Conservation (phyloP, 2,113 vertebrate genomes). For the Plectropomus leopardus region DNA sequence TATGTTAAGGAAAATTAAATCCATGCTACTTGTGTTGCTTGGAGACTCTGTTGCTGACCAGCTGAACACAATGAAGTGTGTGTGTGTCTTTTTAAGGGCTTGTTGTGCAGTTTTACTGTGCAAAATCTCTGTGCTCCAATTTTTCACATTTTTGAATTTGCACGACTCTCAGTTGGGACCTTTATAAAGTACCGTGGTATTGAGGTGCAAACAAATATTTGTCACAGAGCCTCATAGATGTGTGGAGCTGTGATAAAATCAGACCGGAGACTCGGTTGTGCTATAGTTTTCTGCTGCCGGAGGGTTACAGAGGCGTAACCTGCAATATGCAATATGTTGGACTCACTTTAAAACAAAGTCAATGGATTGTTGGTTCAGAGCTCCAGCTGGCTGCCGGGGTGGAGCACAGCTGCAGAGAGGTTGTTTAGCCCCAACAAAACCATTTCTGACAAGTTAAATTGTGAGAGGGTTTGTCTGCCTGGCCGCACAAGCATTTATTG, state of each 20-base stretch:
- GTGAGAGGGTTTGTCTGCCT: conserved; percentile 64
- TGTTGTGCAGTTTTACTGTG: neutral
- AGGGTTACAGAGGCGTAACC: conserved; percentile 33
- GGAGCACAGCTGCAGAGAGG: conserved; percentile 52
- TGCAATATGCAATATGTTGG: conserved; percentile 60
- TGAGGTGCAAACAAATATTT: conserved; percentile 18
- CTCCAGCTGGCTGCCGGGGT: conserved; percentile 42
- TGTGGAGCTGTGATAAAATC: conserved; percentile 8
- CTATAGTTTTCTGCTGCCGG: neutral
- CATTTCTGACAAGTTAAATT: conserved; percentile 70
- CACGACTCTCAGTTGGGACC: neutral
- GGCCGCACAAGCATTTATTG: conserved; percentile 63
- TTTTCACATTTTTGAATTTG: neutral
- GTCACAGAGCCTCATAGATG: neutral
- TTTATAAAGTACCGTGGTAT: neutral
- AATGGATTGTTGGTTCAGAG: conserved; percentile 50
- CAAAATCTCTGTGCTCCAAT: neutral
- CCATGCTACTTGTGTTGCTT: neutral
- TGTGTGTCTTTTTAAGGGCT: too few relatives aligned
- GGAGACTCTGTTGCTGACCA: neutral
- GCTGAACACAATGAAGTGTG: too few relatives aligned
- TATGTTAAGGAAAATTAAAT: neutral
- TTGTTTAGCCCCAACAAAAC: conserved; percentile 63
- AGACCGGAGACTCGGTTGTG: conserved; percentile 2
- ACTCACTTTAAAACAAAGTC: conserved; percentile 40